Evolutionary conservation across 2,113 vertebrate species (phyloP), one percentile per base, ranked within the genome.

Genomic region (Genyomyrus donnyi): DNA sequence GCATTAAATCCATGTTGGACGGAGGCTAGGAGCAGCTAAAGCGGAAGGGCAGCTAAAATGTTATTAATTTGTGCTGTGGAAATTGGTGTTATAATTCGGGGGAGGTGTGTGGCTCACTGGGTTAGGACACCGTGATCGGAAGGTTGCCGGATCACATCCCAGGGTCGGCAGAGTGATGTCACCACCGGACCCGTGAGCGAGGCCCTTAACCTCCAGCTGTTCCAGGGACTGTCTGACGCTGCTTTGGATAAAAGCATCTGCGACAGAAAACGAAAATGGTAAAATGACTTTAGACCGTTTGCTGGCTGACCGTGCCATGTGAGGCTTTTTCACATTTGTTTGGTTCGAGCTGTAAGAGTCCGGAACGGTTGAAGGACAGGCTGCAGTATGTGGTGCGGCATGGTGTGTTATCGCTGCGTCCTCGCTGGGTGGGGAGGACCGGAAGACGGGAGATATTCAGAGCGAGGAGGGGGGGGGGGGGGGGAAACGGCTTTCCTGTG

Each of bases 401-500:
- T 31, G 35, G 49, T 62, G 50, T 27, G 24, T 56, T 56, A 15
- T 49, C 45, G 8, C 15, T 77, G 21, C 70, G 46, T 89, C 62
- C 66, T 80, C 48, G 21, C 45, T 19, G 62, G 2, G 56, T 50
- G 84, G 89, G 89, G 84, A 39, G 46, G 53, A 90, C 52, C 21
- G 77, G 77, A 89, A 86, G 24, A 24, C 21, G 6, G 56, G 58
- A 39, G 56, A 39, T 46, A 24, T 85, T 89, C 42, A 62, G 50
- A 48, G 21, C 5, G 31, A 1, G 31, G 9, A 3, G 52, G n/a
- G 45, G 58, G 19, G 66, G n/a, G n/a, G 8, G 52, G 52, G 17
- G 58, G 85, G 21, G 45, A 52, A 74, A 80, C 46, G 62, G 45
- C 86, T 77, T 90, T 90, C 85, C 89, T 77, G 52, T 83, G 70